Evolutionary conservation across 2,113 vertebrate genomes (phyloP).

Genomic region (Paradisaea rubra): DNA sequence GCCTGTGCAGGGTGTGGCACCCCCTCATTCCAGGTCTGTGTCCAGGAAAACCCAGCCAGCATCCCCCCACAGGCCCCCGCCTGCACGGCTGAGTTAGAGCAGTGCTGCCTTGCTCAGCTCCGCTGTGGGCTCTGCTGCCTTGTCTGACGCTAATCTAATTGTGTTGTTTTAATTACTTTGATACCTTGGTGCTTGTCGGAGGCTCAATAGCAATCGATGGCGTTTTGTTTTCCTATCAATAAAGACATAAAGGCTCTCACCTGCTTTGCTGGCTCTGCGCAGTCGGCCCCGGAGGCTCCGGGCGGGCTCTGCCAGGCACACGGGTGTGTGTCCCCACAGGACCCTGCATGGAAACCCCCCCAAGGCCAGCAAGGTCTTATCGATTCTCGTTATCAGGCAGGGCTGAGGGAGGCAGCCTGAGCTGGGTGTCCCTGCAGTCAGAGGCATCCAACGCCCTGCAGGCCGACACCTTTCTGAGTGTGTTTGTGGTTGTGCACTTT

Average conservation of each 20-base stretch:
- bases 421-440: background rate
- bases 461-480: rapidly evolving
- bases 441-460: rapidly evolving
- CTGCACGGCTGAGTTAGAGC: background rate
- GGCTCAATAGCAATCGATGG: conserved; percentile 16
- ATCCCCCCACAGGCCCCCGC: rapidly evolving
- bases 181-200: conserved; percentile 11
- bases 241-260: background rate
- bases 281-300: rapidly evolving
- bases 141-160: conserved; percentile 5
- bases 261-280: background rate
- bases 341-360: background rate
- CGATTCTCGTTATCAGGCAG: rapidly evolving
- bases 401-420: background rate
- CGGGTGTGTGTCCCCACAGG: rapidly evolving
- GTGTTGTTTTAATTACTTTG: conserved; percentile 45
- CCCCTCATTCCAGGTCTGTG: rapidly evolving
- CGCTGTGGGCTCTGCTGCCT: background rate
- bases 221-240: conserved; percentile 28
- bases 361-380: background rate
- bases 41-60: background rate
- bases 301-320: background rate
- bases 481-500: background rate
- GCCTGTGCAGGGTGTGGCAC: background rate
- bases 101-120: background rate